These are phyloP conservation scores for Drosophila cracens DNA, from an alignment of 2,888 invertebrate genomes.

Conservation along the genomic window DNA sequence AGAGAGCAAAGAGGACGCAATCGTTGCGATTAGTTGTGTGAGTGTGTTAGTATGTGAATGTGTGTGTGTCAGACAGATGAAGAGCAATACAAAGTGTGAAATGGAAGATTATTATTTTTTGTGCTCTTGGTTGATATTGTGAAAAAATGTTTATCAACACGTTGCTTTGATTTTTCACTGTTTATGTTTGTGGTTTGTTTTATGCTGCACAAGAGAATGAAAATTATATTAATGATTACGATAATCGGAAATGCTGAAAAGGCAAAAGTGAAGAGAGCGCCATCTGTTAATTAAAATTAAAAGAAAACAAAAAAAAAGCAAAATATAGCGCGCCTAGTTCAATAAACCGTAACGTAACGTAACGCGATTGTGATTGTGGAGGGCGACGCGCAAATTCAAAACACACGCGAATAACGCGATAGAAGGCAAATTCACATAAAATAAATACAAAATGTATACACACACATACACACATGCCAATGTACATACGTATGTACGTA, in stretches of 20 bases:
- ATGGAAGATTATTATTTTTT: slow-evolving; percentile 21
- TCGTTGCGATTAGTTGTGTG: slow-evolving; percentile 65
- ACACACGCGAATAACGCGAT: slow-evolving; percentile 71
- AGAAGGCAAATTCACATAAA: slow-evolving; percentile 73
- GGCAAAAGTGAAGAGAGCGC: slow-evolving; percentile 22
- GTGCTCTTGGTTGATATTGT: slow-evolving; percentile 20
- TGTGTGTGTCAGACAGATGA: slow-evolving; percentile 5
- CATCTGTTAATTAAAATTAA: slow-evolving; percentile 12
- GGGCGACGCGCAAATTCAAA: slow-evolving; percentile 43
- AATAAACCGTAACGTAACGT: slow-evolving; percentile 55
- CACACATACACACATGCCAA: slow-evolving; percentile 27
- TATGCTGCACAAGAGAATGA: slow-evolving; percentile 56
- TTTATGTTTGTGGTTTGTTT: slow-evolving; percentile 11
- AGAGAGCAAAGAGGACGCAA: slow-evolving; percentile 60
- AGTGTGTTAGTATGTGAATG: slow-evolving; percentile 16
- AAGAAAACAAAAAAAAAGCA: slow-evolving; percentile 14
- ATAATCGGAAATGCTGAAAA: slow-evolving; percentile 47
- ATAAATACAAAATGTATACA: slow-evolving; percentile 63
- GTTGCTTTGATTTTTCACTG: slow-evolving; percentile 28
- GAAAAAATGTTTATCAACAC: slow-evolving; percentile 43
- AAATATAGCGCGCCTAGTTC: slow-evolving; percentile 60
- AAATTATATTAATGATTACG: slow-evolving; percentile 39
- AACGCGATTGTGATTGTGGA: background rate
- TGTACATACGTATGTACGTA: slow-evolving; percentile 26
- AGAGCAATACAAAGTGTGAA: slow-evolving; percentile 6